Conservation (phyloP, 1,140 invertebrate genomes). For the Anoplolepis gracilipes region DNA sequence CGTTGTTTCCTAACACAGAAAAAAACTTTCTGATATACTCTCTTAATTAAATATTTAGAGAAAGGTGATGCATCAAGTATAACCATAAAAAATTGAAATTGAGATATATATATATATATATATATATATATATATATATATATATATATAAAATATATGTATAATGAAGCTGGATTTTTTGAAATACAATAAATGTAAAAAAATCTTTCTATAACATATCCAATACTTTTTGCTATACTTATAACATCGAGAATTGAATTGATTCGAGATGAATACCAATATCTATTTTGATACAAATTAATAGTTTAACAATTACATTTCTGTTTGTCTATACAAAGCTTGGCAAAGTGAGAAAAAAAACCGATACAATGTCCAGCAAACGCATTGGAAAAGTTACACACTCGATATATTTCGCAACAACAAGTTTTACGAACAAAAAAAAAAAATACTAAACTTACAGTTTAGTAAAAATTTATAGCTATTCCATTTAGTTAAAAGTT, state of each 20-base stretch:
- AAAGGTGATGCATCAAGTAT: neutral
- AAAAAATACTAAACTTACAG: neutral
- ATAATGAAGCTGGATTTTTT: neutral
- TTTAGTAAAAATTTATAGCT: neutral
- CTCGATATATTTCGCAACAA: neutral
- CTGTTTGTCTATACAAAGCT: too few relatives aligned
- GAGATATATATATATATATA: too few relatives aligned
- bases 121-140: too few relatives aligned
- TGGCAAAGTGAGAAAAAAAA: neutral
- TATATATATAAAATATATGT: too few relatives aligned
- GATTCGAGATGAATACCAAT: neutral
- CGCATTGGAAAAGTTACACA: neutral
- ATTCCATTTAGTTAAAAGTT: too few relatives aligned
- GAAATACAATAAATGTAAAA: neutral
- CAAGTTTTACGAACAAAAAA: neutral
- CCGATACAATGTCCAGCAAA: neutral
- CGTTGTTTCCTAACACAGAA: neutral
- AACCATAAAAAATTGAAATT: conserved; percentile 5
- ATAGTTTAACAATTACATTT: neutral
- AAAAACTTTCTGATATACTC: neutral
- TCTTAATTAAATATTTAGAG: neutral
- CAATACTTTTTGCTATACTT: neutral
- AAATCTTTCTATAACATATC: neutral
- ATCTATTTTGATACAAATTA: conserved; percentile 26
- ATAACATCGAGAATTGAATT: neutral